phyloP scores from a whole-genome alignment of 2,113 vertebrate genomes.

The Gallinago undulata region DNA sequence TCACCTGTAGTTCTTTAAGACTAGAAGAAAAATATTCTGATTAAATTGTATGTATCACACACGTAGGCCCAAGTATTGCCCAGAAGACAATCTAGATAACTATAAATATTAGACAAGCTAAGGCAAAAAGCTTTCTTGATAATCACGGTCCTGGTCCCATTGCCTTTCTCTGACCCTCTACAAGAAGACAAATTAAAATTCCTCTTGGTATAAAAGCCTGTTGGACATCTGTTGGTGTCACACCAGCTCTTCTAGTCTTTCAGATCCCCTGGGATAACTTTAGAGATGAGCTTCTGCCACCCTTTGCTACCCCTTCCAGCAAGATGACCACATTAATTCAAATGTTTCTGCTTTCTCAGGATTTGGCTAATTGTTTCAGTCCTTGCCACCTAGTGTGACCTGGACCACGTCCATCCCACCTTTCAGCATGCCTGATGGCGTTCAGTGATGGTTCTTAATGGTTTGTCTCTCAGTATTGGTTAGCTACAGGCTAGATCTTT shows the following conservation, averaged over 20 bases:
- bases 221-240: too few relatives aligned
- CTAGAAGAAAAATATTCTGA: not conserved
- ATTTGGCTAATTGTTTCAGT: not conserved
- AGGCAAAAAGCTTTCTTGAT: not conserved
- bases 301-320: not conserved
- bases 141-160: not conserved
- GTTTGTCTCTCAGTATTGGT: not conserved
- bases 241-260: not conserved
- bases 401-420: too few relatives aligned
- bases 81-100: not conserved
- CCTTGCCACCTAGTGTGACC: not conserved
- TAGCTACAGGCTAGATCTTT: rapidly evolving
- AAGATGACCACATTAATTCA: not conserved
- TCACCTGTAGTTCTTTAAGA: not conserved
- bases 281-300: not conserved
- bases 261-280: not conserved
- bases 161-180: not conserved
- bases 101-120: not conserved
- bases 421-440: not conserved
- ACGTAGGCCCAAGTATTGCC: not conserved
- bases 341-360: not conserved
- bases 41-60: not conserved
- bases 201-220: not conserved
- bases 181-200: not conserved
- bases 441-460: not conserved